Conservation (phyloP, 2,888 invertebrate species). For the Colletes collaris region DNA sequence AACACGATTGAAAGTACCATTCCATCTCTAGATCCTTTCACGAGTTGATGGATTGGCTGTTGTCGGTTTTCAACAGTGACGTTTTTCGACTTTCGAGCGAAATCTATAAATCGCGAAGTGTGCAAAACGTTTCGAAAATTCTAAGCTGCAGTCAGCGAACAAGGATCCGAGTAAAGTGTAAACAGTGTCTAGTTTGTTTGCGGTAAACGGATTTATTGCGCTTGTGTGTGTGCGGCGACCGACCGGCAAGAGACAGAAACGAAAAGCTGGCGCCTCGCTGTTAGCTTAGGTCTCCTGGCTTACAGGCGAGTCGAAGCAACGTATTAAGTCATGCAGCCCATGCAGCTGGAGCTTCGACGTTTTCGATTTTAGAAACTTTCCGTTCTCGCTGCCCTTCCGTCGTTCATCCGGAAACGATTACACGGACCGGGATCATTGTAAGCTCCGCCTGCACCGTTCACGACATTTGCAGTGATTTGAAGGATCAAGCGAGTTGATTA, state of each 20-base stretch:
- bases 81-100: no score
- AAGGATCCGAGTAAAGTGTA: conserved; percentile 11
- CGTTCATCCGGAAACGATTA: conserved; percentile 47
- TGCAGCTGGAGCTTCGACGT: conserved; percentile 42
- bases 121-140: background rate
- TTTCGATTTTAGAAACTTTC: conserved; percentile 57
- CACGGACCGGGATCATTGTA: conserved; percentile 41
- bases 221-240: background rate
- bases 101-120: no score
- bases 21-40: no score
- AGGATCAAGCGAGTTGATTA: conserved; percentile 43
- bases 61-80: no score
- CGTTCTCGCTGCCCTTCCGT: conserved; percentile 28
- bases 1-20: no score
- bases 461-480: conserved; percentile 47
- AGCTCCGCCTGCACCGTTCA: conserved; percentile 40
- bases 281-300: conserved; percentile 32
- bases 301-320: conserved; percentile 44
- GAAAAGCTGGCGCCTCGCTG: conserved; percentile 33
- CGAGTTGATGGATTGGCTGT: no score
- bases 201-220: conserved; percentile 43
- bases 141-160: background rate
- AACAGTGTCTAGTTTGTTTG: conserved; percentile 22
- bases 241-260: conserved; percentile 18
- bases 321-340: conserved; percentile 61